Base-by-base conservation (phyloP, 2,888 invertebrate genomes). In the Drepana falcataria region DNA sequence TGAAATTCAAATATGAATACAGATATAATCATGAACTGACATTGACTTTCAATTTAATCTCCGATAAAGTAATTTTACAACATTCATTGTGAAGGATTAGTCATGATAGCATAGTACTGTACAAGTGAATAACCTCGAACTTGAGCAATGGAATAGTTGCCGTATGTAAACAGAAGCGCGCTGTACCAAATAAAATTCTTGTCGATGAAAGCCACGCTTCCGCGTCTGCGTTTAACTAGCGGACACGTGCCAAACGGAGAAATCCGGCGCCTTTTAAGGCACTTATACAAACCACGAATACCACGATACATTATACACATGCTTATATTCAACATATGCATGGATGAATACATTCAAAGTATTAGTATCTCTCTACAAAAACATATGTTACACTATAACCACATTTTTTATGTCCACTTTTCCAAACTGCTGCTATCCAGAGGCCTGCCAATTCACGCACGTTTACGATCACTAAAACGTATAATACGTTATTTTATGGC, bases 81-180 rank as follows among this genome's bases (percentile, higher is more conserved):
- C 44, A 44, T 44, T 9, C n/a, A 48, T 35, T 9, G 48, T 47
- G 48, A 48, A 48, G 2, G 5, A 44, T 55, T 48, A 48, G 51
- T 48, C 52, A 54, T 53, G 54, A 52, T 35, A 55, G 35, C 35
- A 35, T 35, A 48, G 35, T 35, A 21, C 21, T 21, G 21, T 21
- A 59, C 61, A 62, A 61, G 79, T 80, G 80, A 83, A 85, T 75
- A 80, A 87, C 89, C 89, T 84, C 87, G 88, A 88, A 88, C 88
- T 88, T 88, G 89, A 82, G 75, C 75, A 77, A 63, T 71, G 72
- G 73, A 74, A 77, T 66, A 78, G 72, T 75, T 71, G 71, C 68
- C 71, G 68, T 77, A 79, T 78, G 82, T 85, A 87, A 88, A 87
- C 85, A 87, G 71, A 70, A 69, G 65, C 66, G 69, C 67, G 75